Evolutionary conservation across 1,140 invertebrate species (phyloP), one percentile per base, ranked within the genome.

Genomic region (Tribolium madens): DNA sequence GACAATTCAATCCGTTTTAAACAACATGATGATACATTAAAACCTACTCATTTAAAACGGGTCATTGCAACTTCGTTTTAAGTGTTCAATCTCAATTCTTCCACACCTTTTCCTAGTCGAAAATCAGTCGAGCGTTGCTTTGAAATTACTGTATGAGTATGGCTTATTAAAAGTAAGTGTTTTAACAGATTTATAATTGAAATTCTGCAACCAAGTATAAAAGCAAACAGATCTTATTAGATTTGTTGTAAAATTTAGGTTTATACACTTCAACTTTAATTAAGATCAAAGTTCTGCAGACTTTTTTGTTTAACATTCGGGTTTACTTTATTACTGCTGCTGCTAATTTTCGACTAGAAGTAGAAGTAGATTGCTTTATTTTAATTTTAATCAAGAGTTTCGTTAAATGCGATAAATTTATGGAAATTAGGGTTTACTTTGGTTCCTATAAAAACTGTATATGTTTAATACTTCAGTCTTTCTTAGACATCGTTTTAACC

Each of bases 41-140:
- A 57, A 57, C 52, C 52, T 57, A 57, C 52, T 57, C 52, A 21
- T 57, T 26, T 57, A 57, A 57, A 57, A 26, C 52, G 18, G 36
- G 36, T 42, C 36, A 42, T 7, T 7, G n/a, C 36, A 42, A 42
- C 36, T 1, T 57, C 10, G 3, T 10, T n/a, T 14, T 26, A 18
- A 57, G 3, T 17, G 14, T 53, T 53, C 7, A 53, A 53, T 15
- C 18, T 21, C 18, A 10, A 18, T 57, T 57, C 18, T 57, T 57
- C 18, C 52, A 18, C 18, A 18, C 18, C 18, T 57, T 57, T 57
- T 57, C 52, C 18, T 57, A 57, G 17, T 57, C 7, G 7, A 21
- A 18, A 57, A 57, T 57, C 52, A 57, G 48, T 50, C 13, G 13
- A 15, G 48, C 48, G 13, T 50, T 12, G 14, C 10, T 17, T 50